Evolutionary conservation across 2,888 invertebrate species (phyloP).

Genomic region (Stenichneumon culpator): DNA sequence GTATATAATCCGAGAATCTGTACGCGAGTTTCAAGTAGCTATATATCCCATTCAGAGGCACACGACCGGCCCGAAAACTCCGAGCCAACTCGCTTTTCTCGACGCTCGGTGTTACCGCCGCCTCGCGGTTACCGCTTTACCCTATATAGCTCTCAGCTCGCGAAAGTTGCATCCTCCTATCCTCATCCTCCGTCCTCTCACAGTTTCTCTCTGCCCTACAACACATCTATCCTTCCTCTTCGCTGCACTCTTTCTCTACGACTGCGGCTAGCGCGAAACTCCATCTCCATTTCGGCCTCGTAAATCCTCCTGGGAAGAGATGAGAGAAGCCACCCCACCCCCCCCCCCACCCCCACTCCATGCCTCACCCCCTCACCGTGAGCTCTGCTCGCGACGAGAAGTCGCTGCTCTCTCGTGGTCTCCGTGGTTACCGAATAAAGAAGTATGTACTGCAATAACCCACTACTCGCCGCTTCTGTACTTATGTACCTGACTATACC

Average conservation of each 20-base stretch:
- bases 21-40: constrained; percentile 50
- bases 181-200: constrained; percentile 5
- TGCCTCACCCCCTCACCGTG: constrained; percentile 31
- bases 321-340: constrained; percentile 12
- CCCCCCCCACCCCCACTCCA: neutral
- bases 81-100: constrained; percentile 43
- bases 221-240: constrained; percentile 27
- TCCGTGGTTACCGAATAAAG: constrained; percentile 67
- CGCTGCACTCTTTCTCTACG: constrained; percentile 8
- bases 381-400: constrained; percentile 29
- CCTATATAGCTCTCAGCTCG: constrained; percentile 37
- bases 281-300: constrained; percentile 70
- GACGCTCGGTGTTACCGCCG: constrained; percentile 43
- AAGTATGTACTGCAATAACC: constrained; percentile 56
- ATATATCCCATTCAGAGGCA: neutral
- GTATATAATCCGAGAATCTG: constrained; percentile 44
- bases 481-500: constrained; percentile 20
- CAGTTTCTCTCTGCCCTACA: constrained; percentile 3
- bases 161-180: constrained; percentile 50
- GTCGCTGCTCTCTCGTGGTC: constrained; percentile 42
- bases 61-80: constrained; percentile 42
- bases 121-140: constrained; percentile 43
- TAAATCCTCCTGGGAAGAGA: constrained; percentile 65
- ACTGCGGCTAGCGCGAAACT: constrained; percentile 32
- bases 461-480: constrained; percentile 5